Evolutionary conservation across 2,113 vertebrate genomes (phyloP).

Genomic region (Aegithalos caudatus): DNA sequence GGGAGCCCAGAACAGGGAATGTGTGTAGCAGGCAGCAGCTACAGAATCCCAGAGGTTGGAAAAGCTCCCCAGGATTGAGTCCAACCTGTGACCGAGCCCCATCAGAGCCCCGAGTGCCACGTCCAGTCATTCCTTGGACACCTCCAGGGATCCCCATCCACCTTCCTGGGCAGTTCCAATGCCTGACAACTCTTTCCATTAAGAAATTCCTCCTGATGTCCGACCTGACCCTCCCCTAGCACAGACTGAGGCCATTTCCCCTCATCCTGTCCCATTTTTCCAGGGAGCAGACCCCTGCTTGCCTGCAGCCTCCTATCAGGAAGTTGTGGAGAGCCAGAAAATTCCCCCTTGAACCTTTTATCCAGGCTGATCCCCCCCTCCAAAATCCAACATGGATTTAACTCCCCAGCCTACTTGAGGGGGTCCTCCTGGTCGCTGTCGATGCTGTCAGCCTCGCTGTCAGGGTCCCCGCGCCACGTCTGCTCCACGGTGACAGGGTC

Average conservation of each 20-base stretch:
- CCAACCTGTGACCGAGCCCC: fast-evolving
- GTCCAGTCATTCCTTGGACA: neutral
- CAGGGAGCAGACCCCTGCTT: neutral
- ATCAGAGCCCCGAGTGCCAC: neutral
- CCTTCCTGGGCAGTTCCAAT: neutral
- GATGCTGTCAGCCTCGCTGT: constrained; percentile 95
- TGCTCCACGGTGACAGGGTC: constrained; percentile 89
- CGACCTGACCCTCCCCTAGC: neutral
- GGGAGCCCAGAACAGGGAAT: neutral
- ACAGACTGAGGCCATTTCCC: fast-evolving
- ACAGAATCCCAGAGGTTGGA: neutral
- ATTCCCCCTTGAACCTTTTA: neutral
- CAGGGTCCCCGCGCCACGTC: constrained; percentile 95
- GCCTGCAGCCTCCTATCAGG: neutral
- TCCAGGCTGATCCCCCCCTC: neutral
- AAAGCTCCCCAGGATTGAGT: neutral
- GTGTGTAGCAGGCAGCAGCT: neutral
- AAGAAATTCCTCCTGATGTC: neutral
- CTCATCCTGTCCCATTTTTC: neutral
- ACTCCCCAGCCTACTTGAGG: constrained; percentile 82
- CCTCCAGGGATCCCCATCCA: too few species aligned
- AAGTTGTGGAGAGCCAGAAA: neutral
- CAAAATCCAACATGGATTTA: neutral
- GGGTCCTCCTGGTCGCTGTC: constrained; percentile 98
- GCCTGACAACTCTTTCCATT: neutral